Percentiles rank a stretch among this genome's conserved stretches.
Evolutionary conservation across 2,888 invertebrate species (phyloP).

Genomic region (Eudemis profundana): DNA sequence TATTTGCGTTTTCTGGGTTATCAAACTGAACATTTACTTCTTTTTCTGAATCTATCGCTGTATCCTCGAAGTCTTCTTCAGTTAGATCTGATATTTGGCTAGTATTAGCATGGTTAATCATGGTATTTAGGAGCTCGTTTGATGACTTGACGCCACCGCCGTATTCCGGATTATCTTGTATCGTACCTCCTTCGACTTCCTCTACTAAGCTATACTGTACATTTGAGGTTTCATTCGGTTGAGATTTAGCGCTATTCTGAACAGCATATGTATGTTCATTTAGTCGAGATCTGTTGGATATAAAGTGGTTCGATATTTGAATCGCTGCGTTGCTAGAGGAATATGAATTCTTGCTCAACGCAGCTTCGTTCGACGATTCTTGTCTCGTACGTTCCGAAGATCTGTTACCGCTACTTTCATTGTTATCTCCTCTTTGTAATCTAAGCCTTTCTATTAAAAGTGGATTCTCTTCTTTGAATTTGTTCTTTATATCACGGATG

Average conservation of each 20-base stretch:
- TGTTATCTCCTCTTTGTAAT: conserved; percentile 50
- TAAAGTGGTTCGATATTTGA: conserved; percentile 17
- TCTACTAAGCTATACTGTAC: conserved; percentile 20
- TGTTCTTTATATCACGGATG: conserved; percentile 56
- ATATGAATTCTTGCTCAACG: conserved; percentile 27
- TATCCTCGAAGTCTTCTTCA: conserved; percentile 43
- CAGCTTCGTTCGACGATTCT: conserved; percentile 38
- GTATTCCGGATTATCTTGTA: conserved; percentile 2
- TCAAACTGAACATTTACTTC: conserved; percentile 8
- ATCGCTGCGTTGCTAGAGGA: conserved; percentile 19
- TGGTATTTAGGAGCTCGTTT: conserved; percentile 59
- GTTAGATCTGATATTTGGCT: conserved; percentile 6
- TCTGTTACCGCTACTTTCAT: conserved; percentile 51
- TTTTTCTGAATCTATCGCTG: conserved; percentile 22
- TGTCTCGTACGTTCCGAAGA: conserved; percentile 45
- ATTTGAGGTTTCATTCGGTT: background rate
- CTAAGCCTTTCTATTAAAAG: conserved; percentile 60
- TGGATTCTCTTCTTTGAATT: conserved; percentile 67
- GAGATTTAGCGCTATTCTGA: conserved; percentile 1
- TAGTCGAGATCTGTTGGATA: conserved; percentile 8
- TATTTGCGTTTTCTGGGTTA: background rate
- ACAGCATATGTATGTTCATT: background rate
- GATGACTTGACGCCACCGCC: conserved; percentile 56
- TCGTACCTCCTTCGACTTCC: conserved; percentile 18
- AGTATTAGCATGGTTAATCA: conserved; percentile 46